Evolutionary conservation across 2,888 invertebrate genomes (phyloP), one percentile per base, ranked within the genome.

Genomic region (Panzeria rudis): DNA sequence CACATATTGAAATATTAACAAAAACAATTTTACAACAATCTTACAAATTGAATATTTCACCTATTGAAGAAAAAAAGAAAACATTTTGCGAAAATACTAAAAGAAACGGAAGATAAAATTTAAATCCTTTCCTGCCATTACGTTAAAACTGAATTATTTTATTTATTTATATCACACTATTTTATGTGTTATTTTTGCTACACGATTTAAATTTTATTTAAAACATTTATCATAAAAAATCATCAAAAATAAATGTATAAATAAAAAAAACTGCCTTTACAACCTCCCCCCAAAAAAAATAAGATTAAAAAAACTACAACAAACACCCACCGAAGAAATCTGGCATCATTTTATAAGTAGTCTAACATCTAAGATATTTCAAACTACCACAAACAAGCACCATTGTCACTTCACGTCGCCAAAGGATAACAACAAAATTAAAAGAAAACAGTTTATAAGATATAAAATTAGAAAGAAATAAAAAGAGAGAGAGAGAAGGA

Each of bases 311-410:
- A 64, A 81, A 81, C 47, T 69, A 69, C 77, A 78, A 85, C 23
- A 80, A 80, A 69, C 56, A 79, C 86, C 83, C 86, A 83, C 86
- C 83, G 83, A 86, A 78, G 35, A 72, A 83, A 82, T 85, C 85
- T 85, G 85, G 82, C 85, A 64, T 38, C 69, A 79, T 71, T 71
- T 50, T 78, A 41, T 41, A 79, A 75, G 41, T 50, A 69, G 59
- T 25, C 38, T 54, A 61, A 73, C 72, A 66, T 35, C 35, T 69
- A 29, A 64, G 38, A 68, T 73, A 44, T 13, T 44, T 23, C 15
- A 50, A 17, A 62, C 69, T 25, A 79, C 11, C 29, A 17, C 56
- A 17, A n/a, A 32, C 64, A n/a, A 52, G 20, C 47, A 62, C 25
- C 35, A 66, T 29, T 29, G 4, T 29, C 52, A 62, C 71, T 61